Conservation (phyloP, 2,888 invertebrate genomes). For the Caradrina kadenii region DNA sequence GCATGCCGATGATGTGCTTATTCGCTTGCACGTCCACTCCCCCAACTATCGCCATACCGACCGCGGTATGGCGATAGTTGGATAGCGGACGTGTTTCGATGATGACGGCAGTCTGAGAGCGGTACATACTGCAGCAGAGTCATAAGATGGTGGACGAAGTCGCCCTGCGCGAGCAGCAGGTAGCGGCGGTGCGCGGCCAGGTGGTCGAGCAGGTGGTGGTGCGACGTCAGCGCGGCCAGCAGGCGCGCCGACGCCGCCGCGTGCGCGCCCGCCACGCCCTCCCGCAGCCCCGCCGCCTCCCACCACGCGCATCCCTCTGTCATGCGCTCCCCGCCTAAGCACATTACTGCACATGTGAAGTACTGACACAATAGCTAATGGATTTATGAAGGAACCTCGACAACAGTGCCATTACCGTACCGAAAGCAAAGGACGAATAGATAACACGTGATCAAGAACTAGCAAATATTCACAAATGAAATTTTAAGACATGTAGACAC, state of each 20-base stretch:
- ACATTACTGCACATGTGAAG: neutral
- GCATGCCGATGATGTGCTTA: no score
- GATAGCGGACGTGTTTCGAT: no score
- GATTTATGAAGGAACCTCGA: neutral
- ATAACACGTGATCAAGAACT: no score
- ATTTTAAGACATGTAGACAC: no score
- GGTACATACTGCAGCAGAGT: conserved; percentile 95
- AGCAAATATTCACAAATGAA: neutral
- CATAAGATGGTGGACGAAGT: conserved; percentile 98
- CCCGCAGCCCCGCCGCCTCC: conserved; percentile 92
- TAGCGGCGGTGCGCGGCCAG: conserved; percentile 97
- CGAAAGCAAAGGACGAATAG: no score
- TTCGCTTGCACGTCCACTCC: no score
- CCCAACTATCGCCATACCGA: no score
- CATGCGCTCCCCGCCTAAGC: conserved; percentile 56
- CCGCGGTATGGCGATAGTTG: no score
- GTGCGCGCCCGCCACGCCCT: conserved; percentile 96
- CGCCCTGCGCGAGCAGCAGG: conserved; percentile 98
- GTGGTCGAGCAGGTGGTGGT: conserved; percentile 97
- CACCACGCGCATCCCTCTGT: conserved; percentile 82
- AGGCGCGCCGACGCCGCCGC: conserved; percentile 96
- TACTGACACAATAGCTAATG: no score
- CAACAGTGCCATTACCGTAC: no score
- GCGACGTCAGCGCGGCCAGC: conserved; percentile 95
- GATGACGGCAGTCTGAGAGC: no score